phyloP scores from a whole-genome alignment of 2,113 vertebrate species.

The Callaeas wilsoni region DNA sequence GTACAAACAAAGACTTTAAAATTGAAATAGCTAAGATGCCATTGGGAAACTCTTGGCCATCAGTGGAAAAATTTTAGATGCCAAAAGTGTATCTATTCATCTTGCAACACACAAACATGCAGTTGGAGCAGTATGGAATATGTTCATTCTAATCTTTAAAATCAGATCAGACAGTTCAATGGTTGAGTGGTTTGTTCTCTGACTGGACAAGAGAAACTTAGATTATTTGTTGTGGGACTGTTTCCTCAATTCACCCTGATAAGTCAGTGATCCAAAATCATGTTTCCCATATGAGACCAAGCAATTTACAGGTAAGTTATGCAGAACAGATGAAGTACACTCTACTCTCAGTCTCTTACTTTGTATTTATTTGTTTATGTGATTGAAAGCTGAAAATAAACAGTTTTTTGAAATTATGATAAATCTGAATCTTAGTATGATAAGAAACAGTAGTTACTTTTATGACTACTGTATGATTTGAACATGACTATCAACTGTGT shows the following conservation, averaged over 20 bases:
- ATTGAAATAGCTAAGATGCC: not conserved
- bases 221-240: not conserved
- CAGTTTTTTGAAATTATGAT: not conserved
- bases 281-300: not conserved
- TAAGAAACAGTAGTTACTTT: not conserved
- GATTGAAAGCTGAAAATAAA: not conserved
- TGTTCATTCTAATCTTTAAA: not conserved
- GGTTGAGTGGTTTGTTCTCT: not conserved
- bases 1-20: conserved; percentile 34
- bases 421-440: not conserved
- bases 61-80: not conserved
- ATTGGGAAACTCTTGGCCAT: not conserved
- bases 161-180: not conserved
- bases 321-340: not conserved
- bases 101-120: not conserved
- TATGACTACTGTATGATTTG: not conserved
- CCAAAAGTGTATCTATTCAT: not conserved
- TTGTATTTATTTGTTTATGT: not conserved
- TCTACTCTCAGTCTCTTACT: not conserved
- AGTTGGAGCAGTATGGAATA: not conserved
- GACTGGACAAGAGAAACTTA: not conserved
- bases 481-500: not conserved
- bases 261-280: not conserved
- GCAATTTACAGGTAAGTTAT: not conserved
- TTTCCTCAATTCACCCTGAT: not conserved